Base-by-base conservation (phyloP, 2,113 vertebrate species). In the Phycodurus eques region DNA sequence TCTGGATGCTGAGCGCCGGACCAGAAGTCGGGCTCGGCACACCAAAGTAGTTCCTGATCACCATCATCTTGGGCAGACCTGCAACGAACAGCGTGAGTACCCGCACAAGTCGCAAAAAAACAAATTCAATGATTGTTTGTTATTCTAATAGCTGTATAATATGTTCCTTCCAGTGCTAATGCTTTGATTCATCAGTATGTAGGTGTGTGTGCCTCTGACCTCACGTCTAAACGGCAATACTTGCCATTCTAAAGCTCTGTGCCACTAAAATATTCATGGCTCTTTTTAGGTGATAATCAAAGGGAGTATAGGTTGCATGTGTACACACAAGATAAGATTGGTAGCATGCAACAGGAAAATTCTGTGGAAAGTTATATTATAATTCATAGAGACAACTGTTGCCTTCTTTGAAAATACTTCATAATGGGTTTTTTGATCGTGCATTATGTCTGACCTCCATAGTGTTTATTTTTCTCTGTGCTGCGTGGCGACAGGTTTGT, bases 51-150 rank as follows among this genome's bases (percentile, higher is more conserved):
- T 90, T 95, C 80, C 92, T 91, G 87, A 95, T 95, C 0, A 95
- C 97, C 85, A 95, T 89, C 98, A 99, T 96, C 91, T 95, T 98
- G 22, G 96, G 97, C 81, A 96, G 91, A 83, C 95, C 96, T 98
- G 81, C n/a, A 9, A 53, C n/a, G 63, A 39, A 76, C 7, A 27
- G 35, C 1, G 46, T 74, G 2, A 74, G 46, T 4, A 19, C 0
- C 11, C 17, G 35, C 1, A 8, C 9, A 7, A 44, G 22, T 61
- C 31, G 14, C 44, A n/a, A 44, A 44, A 66, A 65, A 20, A 63
- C 0, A 27, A n/a, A 27, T 65, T 8, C 3, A 5, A 65, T 22
- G 4, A n/a, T 44, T 44, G 12, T 13, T 46, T 66, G 43, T 22
- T 43, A 43, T 66, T 44, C 20, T 3, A 20, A 20, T n/a, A 9